Evolutionary conservation across 2,797 vertebrate species (phyloP).

Genomic region (Hirundo rustica): DNA sequence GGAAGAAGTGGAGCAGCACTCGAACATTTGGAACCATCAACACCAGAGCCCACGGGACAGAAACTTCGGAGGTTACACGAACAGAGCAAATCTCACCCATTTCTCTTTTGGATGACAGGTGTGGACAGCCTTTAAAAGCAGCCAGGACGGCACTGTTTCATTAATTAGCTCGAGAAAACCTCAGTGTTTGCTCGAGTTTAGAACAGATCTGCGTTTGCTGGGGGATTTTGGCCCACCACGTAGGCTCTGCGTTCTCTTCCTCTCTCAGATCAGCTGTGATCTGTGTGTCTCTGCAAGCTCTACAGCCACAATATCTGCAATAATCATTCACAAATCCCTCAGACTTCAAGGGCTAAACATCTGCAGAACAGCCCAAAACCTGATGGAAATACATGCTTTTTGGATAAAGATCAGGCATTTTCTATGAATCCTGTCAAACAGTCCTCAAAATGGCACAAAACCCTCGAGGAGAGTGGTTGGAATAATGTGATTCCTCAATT

Average conservation of each 20-base stretch:
- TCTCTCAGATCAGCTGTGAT: neutral
- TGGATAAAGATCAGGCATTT: neutral
- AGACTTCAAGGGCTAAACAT: neutral
- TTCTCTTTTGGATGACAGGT: neutral
- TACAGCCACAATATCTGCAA: neutral
- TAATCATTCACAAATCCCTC: neutral
- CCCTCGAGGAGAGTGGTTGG: neutral
- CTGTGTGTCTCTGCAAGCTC: neutral
- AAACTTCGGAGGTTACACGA: neutral
- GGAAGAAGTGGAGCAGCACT: neutral
- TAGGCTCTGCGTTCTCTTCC: neutral
- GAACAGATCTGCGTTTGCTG: neutral
- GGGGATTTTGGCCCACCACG: neutral
- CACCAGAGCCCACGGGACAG: accelerated
- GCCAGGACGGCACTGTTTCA: neutral
- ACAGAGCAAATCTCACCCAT: neutral
- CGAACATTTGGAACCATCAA: neutral
- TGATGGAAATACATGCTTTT: neutral
- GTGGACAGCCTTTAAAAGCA: neutral
- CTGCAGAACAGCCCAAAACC: neutral
- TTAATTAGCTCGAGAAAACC: neutral
- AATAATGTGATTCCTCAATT: neutral
- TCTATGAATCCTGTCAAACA: neutral
- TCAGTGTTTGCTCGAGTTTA: neutral
- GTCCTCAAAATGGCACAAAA: neutral